A percentile compares a stretch with the other conserved stretches of the same genome.
These are phyloP conservation scores for Phania funesta DNA, from an alignment of 2,888 invertebrate genomes.

Conservation along the genomic window DNA sequence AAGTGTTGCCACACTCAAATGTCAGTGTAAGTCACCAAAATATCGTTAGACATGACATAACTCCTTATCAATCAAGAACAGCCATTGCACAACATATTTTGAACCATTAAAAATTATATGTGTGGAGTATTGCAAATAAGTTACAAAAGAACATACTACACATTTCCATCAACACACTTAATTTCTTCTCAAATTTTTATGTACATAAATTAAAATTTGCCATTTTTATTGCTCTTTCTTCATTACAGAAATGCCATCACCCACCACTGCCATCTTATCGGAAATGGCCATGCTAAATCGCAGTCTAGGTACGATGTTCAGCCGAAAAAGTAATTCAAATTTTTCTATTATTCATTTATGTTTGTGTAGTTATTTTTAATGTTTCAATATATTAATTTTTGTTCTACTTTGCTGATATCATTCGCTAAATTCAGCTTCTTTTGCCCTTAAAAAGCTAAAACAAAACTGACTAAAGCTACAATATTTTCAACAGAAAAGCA, in stretches of 20 bases:
- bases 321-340: constrained; percentile 68
- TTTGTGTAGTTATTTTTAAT: constrained; percentile 43
- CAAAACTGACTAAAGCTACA: too few relatives aligned
- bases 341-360: constrained; percentile 20
- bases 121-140: too few relatives aligned
- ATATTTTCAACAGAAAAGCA: not conserved
- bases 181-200: not conserved
- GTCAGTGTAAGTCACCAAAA: too few relatives aligned
- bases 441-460: too few relatives aligned
- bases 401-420: not conserved
- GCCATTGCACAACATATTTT: too few relatives aligned
- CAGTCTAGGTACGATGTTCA: constrained; percentile 72
- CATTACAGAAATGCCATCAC: constrained; percentile 90
- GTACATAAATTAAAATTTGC: not conserved
- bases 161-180: not conserved
- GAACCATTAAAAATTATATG: too few relatives aligned
- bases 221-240: constrained; percentile 29
- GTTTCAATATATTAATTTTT: not conserved
- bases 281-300: constrained; percentile 79
- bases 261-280: constrained; percentile 87
- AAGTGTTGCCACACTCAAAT: too few relatives aligned
- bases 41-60: too few relatives aligned
- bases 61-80: too few relatives aligned
- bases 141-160: too few relatives aligned
- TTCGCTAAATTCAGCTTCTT: not conserved